Evolutionary conservation across 2,113 vertebrate genomes (phyloP).

Genomic region (Gymnocephalus cernua): DNA sequence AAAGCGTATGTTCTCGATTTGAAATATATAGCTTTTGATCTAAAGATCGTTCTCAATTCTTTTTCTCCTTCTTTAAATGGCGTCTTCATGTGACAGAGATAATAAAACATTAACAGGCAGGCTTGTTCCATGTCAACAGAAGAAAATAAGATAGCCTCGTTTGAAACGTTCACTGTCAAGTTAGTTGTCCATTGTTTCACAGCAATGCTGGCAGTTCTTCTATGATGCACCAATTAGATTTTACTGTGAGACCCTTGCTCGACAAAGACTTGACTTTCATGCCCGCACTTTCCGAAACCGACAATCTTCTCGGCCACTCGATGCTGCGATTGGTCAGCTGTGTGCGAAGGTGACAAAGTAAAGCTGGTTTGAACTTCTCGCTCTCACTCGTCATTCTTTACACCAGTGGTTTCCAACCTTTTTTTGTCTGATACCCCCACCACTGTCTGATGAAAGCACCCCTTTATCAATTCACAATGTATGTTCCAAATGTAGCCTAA

Average conservation of each 20-base stretch:
- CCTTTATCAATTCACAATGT: no score
- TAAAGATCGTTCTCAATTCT: slow-evolving; percentile 10
- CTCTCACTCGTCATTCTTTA: no score
- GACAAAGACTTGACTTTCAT: slow-evolving; percentile 30
- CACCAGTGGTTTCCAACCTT: no score
- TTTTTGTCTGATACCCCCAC: no score
- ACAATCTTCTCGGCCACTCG: no score
- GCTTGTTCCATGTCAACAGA: not conserved
- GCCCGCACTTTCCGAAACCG: no score
- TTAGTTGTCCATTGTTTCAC: slow-evolving; percentile 36
- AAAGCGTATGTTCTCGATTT: slow-evolving; percentile 52
- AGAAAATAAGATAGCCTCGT: not conserved
- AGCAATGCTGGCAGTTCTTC: not conserved
- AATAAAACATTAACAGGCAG: slow-evolving; percentile 31
- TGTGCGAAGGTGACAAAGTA: no score
- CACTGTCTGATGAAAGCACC: no score
- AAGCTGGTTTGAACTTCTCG: no score
- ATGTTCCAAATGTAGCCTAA: no score
- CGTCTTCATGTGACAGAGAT: slow-evolving; percentile 12
- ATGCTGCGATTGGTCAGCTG: no score
- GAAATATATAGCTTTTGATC: slow-evolving; percentile 46
- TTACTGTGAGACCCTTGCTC: slow-evolving; percentile 41
- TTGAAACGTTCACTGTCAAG: slow-evolving; percentile 24
- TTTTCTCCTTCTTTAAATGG: slow-evolving; percentile 14
- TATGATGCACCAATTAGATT: slow-evolving; percentile 57